These are phyloP conservation scores for Microcaecilia unicolor DNA, from an alignment of 2,797 vertebrate species.

Conservation along the genomic window DNA sequence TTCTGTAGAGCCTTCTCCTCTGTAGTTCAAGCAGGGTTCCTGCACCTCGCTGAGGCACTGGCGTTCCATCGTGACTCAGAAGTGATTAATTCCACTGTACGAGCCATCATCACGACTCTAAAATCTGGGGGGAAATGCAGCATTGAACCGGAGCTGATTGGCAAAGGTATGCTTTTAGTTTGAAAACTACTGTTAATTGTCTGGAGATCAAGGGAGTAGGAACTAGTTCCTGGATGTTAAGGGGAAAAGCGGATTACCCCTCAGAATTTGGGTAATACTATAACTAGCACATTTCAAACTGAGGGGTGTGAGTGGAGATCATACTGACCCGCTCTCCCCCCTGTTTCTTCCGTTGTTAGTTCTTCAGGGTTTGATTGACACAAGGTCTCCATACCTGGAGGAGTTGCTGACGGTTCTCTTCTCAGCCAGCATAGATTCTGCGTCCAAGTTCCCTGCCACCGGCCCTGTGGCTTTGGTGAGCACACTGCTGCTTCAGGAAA, in stretches of 20 bases:
- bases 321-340: too few species aligned
- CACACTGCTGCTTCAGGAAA: constrained; percentile 82
- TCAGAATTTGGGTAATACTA: too few species aligned
- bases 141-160: constrained; percentile 80
- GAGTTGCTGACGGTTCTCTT: constrained; percentile 82
- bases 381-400: constrained; percentile 80
- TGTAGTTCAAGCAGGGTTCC: constrained; percentile 76
- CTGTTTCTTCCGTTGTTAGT: constrained; percentile 41
- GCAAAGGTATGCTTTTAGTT: constrained; percentile 67
- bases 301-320: too few species aligned
- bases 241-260: neutral
- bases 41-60: constrained; percentile 81
- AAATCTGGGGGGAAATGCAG: constrained; percentile 75
- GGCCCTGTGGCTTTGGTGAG: constrained; percentile 82
- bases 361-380: constrained; percentile 78
- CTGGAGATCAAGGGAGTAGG: too few species aligned
- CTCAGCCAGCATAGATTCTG: constrained; percentile 61
- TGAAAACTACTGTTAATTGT: neutral
- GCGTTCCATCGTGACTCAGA: constrained; percentile 70
- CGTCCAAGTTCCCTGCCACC: constrained; percentile 34
- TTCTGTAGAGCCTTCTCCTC: too few species aligned
- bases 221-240: too few species aligned
- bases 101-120: constrained; percentile 72
- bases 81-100: constrained; percentile 56
- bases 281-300: too few species aligned